Percentiles rank a stretch among this genome's conserved stretches.
phyloP scores from a whole-genome alignment of 2,888 invertebrate species.

The Gasteruption jaculator region DNA sequence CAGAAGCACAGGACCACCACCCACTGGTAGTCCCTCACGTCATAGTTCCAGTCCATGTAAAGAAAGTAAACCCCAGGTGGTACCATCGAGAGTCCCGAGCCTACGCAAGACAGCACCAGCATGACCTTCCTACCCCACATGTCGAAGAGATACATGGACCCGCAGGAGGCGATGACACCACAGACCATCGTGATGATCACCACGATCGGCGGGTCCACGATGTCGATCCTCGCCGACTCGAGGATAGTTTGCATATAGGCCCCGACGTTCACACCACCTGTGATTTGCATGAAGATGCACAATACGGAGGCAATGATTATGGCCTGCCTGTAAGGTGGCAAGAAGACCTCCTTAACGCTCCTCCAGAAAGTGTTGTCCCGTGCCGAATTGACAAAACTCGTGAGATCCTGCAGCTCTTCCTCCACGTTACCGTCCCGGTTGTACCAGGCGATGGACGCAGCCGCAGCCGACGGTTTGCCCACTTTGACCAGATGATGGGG shows the following conservation, averaged over 20 bases:
- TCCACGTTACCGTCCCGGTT: conserved; percentile 25
- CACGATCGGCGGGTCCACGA: conserved; percentile 17
- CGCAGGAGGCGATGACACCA: conserved; percentile 15
- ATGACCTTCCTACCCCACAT: conserved; percentile 15
- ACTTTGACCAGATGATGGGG: conserved; percentile 31
- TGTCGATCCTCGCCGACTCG: conserved; percentile 16
- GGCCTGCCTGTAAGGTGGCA: conserved; percentile 20
- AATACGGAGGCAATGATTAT: conserved; percentile 19
- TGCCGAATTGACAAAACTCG: conserved; percentile 28
- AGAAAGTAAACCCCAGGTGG: conserved; percentile 22
- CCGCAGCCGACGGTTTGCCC: conserved; percentile 26
- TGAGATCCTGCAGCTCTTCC: conserved; percentile 28
- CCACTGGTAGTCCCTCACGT: conserved; percentile 19
- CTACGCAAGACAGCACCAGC: conserved; percentile 4
- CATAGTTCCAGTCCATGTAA: conserved; percentile 14
- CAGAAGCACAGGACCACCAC: conserved; percentile 20
- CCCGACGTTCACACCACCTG: conserved; percentile 21
- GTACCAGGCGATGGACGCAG: conserved; percentile 31
- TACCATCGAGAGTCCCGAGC: conserved; percentile 14
- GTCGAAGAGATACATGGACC: conserved; percentile 20
- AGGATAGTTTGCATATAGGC: conserved; percentile 24
- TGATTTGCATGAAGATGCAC: conserved; percentile 23
- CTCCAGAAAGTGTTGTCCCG: conserved; percentile 19
- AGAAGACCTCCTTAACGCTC: conserved; percentile 18
- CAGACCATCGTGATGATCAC: conserved; percentile 16